Percentiles rank a stretch among this genome's conserved stretches.
These are phyloP conservation scores for Chunga burmeisteri DNA, from an alignment of 2,113 vertebrate genomes.

Conservation along the genomic window DNA sequence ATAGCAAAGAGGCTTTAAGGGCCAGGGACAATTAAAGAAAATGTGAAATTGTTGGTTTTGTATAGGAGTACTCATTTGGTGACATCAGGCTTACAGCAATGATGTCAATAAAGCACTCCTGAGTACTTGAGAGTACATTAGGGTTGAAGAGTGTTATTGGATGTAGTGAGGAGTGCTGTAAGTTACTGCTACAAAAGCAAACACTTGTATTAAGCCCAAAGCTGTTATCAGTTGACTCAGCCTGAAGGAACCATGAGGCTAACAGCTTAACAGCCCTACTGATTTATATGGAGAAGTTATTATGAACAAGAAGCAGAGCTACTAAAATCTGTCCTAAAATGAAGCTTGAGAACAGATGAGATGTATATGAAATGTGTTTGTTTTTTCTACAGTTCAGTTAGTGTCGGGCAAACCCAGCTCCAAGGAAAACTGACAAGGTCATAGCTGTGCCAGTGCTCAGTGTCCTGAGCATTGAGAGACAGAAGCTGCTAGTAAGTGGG, in stretches of 20 bases:
- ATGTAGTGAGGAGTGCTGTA: not conserved
- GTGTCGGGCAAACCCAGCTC: not conserved
- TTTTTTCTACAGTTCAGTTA: not conserved
- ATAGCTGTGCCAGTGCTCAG: not conserved
- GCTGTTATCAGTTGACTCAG: accelerated
- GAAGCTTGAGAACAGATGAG: not conserved
- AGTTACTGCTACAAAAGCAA: not conserved
- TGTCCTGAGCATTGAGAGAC: not conserved
- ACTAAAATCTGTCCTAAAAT: not conserved
- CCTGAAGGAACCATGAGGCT: not conserved
- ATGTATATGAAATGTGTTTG: not conserved
- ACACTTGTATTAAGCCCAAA: not conserved
- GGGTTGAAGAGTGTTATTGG: not conserved
- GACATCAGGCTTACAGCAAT: not conserved
- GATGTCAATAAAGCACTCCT: not conserved
- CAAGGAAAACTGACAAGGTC: not conserved
- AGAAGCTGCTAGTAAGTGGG: not conserved
- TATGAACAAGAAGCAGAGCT: not conserved
- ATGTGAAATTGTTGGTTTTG: not conserved
- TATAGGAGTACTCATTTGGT: not conserved
- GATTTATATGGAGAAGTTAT: not conserved
- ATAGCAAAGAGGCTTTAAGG: not conserved
- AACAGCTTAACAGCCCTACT: not conserved
- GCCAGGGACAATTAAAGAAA: not conserved
- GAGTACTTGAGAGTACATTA: no score